Conservation (phyloP, 2,113 vertebrate species). For the Heterotis niloticus region DNA sequence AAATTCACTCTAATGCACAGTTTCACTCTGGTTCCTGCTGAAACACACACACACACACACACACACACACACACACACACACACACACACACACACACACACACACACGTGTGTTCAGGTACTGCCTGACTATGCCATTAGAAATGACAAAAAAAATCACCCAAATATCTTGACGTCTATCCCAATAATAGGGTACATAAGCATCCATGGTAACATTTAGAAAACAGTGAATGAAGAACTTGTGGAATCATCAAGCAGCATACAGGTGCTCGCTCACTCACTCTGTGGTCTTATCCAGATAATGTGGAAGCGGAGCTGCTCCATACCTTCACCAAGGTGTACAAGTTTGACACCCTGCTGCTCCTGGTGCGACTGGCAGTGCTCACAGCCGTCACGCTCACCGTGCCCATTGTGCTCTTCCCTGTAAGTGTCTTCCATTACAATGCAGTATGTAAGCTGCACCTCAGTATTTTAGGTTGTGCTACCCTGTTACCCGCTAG, state of each 20-base stretch:
- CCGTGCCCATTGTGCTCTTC: conserved; percentile 95
- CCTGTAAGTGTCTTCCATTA: conserved; percentile 76
- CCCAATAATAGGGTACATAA: too few species aligned
- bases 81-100: background rate
- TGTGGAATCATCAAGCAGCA: background rate
- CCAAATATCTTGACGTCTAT: too few species aligned
- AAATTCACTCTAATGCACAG: background rate
- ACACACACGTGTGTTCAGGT: too few species aligned
- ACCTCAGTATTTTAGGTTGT: background rate
- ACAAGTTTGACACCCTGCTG: conserved; percentile 80
- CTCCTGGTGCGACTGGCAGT: conserved; percentile 90
- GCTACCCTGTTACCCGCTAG: background rate
- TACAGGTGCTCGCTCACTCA: too few species aligned
- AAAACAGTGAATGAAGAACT: background rate
- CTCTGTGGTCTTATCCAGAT: conserved; percentile 51
- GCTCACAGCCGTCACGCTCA: conserved; percentile 88
- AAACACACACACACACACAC: background rate
- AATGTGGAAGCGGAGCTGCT: conserved; percentile 92
- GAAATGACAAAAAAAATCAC: too few species aligned
- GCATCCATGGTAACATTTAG: background rate
- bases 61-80: background rate
- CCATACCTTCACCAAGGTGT: conserved; percentile 89
- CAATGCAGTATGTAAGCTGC: background rate
- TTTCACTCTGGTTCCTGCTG: background rate
- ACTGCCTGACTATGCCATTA: background rate